These are phyloP conservation scores for Eugnorisma glareosa DNA, from an alignment of 2,888 invertebrate species.

Conservation along the genomic window DNA sequence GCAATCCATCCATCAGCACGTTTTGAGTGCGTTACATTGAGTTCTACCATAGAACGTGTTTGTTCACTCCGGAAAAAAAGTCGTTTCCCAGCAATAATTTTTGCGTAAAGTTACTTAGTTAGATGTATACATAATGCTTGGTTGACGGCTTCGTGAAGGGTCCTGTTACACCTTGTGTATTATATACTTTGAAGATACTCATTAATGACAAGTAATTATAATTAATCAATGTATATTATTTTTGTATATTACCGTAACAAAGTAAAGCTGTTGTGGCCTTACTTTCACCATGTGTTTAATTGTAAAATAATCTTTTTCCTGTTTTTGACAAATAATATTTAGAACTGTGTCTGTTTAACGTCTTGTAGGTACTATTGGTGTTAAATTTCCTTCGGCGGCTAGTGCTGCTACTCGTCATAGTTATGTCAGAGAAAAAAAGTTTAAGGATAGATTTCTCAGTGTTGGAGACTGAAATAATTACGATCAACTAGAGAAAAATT, in stretches of 20 bases:
- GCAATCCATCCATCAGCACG: too few species aligned
- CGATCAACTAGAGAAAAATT: not conserved
- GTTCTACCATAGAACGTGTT: too few species aligned
- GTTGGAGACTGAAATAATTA: not conserved
- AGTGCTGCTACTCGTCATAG: constrained; percentile 12
- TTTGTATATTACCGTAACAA: constrained; percentile 12
- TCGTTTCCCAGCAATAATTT: too few species aligned
- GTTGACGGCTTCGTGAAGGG: too few species aligned
- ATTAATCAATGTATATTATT: constrained; percentile 14
- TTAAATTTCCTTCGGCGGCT: constrained; percentile 13
- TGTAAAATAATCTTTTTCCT: not conserved
- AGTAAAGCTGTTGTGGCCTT: not conserved
- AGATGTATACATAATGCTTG: too few species aligned
- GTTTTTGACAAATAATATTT: not conserved
- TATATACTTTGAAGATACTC: too few species aligned
- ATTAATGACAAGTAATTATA: not conserved
- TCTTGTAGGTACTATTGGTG: constrained; percentile 20
- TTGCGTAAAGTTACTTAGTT: too few species aligned
- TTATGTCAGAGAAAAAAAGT: not conserved
- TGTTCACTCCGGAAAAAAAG: too few species aligned
- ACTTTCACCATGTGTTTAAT: constrained; percentile 1
- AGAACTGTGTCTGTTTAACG: constrained; percentile 19
- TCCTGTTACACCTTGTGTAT: too few species aligned
- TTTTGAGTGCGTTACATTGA: too few species aligned
- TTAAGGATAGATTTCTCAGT: not conserved